Conservation (phyloP, 2,888 invertebrate species). For the Spodoptera exigua region DNA sequence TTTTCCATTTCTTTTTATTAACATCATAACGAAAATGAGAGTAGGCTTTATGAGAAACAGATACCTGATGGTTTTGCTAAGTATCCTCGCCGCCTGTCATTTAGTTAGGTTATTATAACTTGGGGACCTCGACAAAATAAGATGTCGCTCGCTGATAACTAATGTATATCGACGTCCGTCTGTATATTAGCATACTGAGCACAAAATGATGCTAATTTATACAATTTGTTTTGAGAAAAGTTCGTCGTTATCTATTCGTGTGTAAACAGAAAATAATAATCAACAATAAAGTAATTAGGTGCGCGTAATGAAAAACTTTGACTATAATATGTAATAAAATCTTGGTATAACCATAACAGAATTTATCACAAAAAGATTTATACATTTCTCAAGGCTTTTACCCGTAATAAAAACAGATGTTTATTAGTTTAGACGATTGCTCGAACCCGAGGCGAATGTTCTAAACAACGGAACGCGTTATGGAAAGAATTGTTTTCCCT, state of each 20-base stretch:
- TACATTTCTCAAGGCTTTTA: slow-evolving; percentile 59
- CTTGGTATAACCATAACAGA: slow-evolving; percentile 33
- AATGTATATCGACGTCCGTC: slow-evolving; percentile 51
- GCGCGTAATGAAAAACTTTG: slow-evolving; percentile 29
- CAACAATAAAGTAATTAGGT: slow-evolving; percentile 33
- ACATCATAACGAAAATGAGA: slow-evolving; percentile 87
- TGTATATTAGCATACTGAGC: slow-evolving; percentile 48
- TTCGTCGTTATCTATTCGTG: neutral
- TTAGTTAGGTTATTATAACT: slow-evolving; percentile 59
- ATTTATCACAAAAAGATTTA: slow-evolving; percentile 59
- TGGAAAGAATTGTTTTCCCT: slow-evolving; percentile 72
- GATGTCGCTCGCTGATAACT: slow-evolving; percentile 47
- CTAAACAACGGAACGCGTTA: slow-evolving; percentile 69
- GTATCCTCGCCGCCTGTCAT: slow-evolving; percentile 64
- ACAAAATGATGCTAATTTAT: slow-evolving; percentile 46
- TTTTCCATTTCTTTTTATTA: slow-evolving; percentile 89
- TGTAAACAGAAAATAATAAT: slow-evolving; percentile 18
- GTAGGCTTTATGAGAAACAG: slow-evolving; percentile 84
- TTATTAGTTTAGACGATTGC: slow-evolving; percentile 72
- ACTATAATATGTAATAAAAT: slow-evolving; percentile 34
- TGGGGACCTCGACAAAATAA: slow-evolving; percentile 46
- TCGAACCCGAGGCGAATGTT: slow-evolving; percentile 66
- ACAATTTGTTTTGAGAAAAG: slow-evolving; percentile 41
- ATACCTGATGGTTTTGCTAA: slow-evolving; percentile 81
- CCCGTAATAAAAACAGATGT: slow-evolving; percentile 64